These are phyloP conservation scores for Cavia aperea DNA, from an alignment of 2,113 vertebrate genomes.

Conservation along the genomic window DNA sequence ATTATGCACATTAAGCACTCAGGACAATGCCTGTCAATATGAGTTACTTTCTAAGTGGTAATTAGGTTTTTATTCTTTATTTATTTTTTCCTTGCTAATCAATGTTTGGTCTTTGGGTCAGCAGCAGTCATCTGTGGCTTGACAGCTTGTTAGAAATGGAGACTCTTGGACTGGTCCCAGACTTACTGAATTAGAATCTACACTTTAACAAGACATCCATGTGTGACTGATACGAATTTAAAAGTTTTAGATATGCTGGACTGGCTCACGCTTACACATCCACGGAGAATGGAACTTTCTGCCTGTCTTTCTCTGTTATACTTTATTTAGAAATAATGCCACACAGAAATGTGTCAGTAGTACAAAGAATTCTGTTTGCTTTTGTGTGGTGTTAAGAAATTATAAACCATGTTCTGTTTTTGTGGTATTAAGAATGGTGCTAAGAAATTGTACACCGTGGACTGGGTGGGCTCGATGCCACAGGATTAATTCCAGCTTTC, in stretches of 20 bases:
- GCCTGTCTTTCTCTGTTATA: not conserved
- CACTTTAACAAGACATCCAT: not conserved
- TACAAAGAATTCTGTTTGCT: not conserved
- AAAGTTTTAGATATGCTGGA: not conserved
- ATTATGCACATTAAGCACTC: not conserved
- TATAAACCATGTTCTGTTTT: not conserved
- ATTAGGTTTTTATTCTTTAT: not conserved
- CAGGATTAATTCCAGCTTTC: not conserved
- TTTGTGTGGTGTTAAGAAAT: slow-evolving; percentile 28
- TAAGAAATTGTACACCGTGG: not conserved
- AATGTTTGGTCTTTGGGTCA: slow-evolving; percentile 7
- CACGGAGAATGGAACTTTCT: not conserved
- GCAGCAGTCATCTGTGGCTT: not conserved
- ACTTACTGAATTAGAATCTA: not conserved
- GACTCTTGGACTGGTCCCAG: not conserved
- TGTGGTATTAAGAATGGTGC: slow-evolving; percentile 4
- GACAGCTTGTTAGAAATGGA: slow-evolving; percentile 13
- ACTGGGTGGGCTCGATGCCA: not conserved
- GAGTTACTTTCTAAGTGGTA: not conserved
- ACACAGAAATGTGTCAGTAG: not conserved
- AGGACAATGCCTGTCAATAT: not conserved
- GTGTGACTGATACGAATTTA: not conserved
- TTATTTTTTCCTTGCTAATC: not conserved
- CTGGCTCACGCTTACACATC: not conserved
- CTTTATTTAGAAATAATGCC: slow-evolving; percentile 12